Percentiles rank a stretch among this genome's conserved stretches.
Evolutionary conservation across 2,888 invertebrate genomes (phyloP).

Genomic region (Platycheirus rosarum): DNA sequence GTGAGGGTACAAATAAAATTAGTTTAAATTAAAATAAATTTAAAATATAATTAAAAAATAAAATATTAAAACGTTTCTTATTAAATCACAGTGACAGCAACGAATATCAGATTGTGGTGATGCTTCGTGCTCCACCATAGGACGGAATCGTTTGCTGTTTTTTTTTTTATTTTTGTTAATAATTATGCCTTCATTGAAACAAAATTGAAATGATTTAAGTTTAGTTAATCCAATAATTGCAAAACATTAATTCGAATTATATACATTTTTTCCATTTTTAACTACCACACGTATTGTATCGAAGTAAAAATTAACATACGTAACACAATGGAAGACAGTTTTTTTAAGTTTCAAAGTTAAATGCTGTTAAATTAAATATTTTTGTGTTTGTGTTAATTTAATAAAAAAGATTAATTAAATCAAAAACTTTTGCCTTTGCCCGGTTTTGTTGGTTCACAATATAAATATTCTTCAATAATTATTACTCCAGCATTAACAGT

Average conservation of each 20-base stretch:
- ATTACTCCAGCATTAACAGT: constrained; percentile 33
- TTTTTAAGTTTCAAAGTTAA: neutral
- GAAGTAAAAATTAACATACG: neutral
- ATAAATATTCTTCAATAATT: neutral
- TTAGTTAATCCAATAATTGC: neutral
- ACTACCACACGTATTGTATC: constrained; percentile 28
- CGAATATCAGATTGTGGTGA: constrained; percentile 60
- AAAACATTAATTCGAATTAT: constrained; percentile 47
- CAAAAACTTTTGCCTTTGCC: constrained; percentile 62
- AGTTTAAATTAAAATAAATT: constrained; percentile 25
- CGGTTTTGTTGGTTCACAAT: constrained; percentile 32
- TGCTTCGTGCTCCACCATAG: constrained; percentile 72
- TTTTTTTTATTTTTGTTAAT: constrained; percentile 10
- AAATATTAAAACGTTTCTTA: constrained; percentile 42
- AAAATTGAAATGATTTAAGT: constrained; percentile 23
- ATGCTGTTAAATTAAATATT: constrained; percentile 1
- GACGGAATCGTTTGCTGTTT: constrained; percentile 73
- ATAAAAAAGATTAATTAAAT: constrained; percentile 23
- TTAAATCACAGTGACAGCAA: constrained; percentile 71
- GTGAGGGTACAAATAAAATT: constrained; percentile 21
- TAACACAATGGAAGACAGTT: no score
- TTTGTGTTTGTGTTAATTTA: neutral
- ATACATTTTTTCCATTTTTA: constrained; percentile 55
- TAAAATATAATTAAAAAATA: constrained; percentile 31
- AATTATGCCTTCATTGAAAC: constrained; percentile 48